Evolutionary conservation across 2,888 invertebrate genomes (phyloP), one percentile per base, ranked within the genome.

Genomic region (Neocrepidodera transversa): DNA sequence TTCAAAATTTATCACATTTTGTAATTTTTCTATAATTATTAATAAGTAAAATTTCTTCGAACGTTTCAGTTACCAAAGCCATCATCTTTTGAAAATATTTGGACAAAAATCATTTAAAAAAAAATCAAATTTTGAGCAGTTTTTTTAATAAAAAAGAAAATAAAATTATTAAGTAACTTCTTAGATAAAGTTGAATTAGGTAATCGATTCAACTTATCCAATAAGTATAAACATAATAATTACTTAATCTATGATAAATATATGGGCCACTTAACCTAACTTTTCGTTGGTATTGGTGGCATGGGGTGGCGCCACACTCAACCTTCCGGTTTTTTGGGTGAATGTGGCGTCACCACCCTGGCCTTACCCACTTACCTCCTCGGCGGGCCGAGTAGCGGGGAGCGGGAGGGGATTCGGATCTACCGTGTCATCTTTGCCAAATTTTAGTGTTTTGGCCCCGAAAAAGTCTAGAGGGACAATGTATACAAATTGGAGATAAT

Each of bases 391-490:
- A 77, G 77, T 70, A 50, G 51, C 57, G 35, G 54, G 59, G 59
- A 38, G 73, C 80, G 83, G 83, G 75, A 73, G 84, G 83, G 84
- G 83, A 82, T 81, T 71, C 73, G 71, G 76, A 74, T 75, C 77
- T 58, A 66, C 70, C 75, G 70, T 71, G 74, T 74, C 73, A 70
- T 72, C 72, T 69, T 69, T 56, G 60, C 60, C 60, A 55, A 60
- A 40, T 54, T 54, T 55, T 60, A 60, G 55, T 28, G 55, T 38
- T 54, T 60, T 51, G 60, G 51, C 47, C 84, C 85, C 85, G 70
- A 71, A 67, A 71, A 68, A 71, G 84, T 86, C 86, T 86, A 86
- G 83, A 85, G 60, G 55, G 86, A 85, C 76, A 79, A 78, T 75
- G 78, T 77, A 78, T 74, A 78, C 74, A 78, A 69, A 78, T 78